Conservation (phyloP, 1,140 invertebrate genomes). For the Saccostrea cuccullata region DNA sequence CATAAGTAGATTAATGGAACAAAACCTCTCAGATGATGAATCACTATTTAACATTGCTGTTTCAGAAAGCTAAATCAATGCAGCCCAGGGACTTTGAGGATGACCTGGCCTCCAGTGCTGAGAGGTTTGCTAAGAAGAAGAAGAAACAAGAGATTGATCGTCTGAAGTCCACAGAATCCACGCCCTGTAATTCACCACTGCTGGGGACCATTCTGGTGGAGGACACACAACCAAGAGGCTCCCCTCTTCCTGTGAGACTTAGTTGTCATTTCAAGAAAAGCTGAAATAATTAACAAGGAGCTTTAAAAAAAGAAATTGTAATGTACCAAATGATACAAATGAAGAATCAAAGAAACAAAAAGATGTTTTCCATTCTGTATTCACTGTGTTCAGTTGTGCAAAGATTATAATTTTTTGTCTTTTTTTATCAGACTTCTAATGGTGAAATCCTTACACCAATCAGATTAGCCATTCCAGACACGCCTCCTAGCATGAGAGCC, state of each 20-base stretch:
- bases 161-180: slow-evolving; percentile 52
- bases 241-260: slow-evolving; percentile 62
- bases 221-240: slow-evolving; percentile 70
- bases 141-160: slow-evolving; percentile 53
- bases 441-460: slow-evolving; percentile 61
- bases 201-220: slow-evolving; percentile 61
- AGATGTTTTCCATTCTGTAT: not conserved
- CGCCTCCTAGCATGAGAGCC: slow-evolving; percentile 68
- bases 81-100: slow-evolving; percentile 76
- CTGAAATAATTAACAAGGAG: too few species aligned
- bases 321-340: too few species aligned
- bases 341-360: too few species aligned
- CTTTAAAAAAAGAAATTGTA: too few species aligned
- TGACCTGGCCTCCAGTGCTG: slow-evolving; percentile 73
- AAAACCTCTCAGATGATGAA: too few species aligned
- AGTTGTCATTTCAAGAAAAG: too few species aligned
- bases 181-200: slow-evolving; percentile 58
- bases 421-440: not conserved
- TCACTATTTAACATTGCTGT: too few species aligned
- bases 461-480: slow-evolving; percentile 64
- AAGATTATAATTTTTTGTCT: slow-evolving; percentile 3
- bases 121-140: slow-evolving; percentile 66
- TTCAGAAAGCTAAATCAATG: slow-evolving; percentile 75
- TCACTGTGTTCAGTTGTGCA: not conserved
- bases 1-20: too few species aligned